Evolutionary conservation across 2,888 invertebrate species (phyloP), one percentile per base, ranked within the genome.

Genomic region (Drosophila mulleri): DNA sequence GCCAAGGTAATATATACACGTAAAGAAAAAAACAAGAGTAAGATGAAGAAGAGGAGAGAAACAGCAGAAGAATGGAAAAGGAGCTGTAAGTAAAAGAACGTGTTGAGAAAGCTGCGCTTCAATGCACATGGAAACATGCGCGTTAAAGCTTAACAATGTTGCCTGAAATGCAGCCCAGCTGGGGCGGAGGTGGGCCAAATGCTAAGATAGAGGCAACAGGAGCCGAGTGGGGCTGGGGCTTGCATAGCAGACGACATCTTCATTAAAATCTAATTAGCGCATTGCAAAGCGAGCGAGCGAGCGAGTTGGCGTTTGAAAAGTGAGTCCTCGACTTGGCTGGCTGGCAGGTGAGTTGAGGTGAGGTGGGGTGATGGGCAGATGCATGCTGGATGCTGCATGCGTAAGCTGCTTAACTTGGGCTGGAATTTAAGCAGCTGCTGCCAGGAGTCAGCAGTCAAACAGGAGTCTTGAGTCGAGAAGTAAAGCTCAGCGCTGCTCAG

Each of bases 261-360:
- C 91, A 90, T 91, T 91, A 90, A 91, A 91, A 90, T 90, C 87
- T 91, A 91, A 91, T 91, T 91, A 91, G 91, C 91, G 87, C 90
- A 84, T 82, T 84, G 82, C 81, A 58, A 60, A 80, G 62, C 35
- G 58, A 32, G 47, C 41, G 58, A 26, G 44, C 41, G 54, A 26
- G 52, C 41, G 37, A 47, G 63, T 45, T 69, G 63, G 23, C 35
- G 37, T 66, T 57, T 59, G 65, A 74, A 50, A 65, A 32, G 58
- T 32, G 71, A 75, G 71, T 75, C 71, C 75, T 75, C 56, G 60
- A 73, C 60, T 68, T 61, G 70, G 29, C 45, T 47, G 44, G 26
- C 29, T 35, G 53, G 23, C 26, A 26, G 60, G 52, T 71, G 64
- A 64, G 67, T 52, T 18, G 50, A 26, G 67, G 39, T 52, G 41